Conservation (phyloP, 1,140 invertebrate genomes). For the Euglossa dilemma region DNA sequence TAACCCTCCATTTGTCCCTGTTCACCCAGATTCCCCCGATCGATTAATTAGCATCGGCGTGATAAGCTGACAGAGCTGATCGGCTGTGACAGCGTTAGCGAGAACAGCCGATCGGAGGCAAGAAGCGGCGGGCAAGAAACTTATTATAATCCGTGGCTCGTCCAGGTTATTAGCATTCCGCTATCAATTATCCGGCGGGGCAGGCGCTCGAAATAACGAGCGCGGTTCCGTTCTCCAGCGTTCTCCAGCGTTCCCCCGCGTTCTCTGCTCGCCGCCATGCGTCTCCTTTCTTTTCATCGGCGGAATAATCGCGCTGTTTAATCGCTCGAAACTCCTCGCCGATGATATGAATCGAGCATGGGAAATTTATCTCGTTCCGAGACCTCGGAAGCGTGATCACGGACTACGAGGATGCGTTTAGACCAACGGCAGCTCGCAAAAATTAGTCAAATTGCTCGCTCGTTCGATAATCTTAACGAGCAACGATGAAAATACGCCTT, state of each 20-base stretch:
- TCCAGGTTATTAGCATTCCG: conserved; percentile 76
- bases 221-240: background rate
- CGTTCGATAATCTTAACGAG: too few species aligned
- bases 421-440: too few species aligned
- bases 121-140: conserved; percentile 67
- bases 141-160: conserved; percentile 78
- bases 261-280: background rate
- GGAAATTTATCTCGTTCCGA: background rate
- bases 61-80: conserved; percentile 50
- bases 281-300: conserved; percentile 13
- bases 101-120: conserved; percentile 22
- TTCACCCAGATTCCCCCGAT: background rate
- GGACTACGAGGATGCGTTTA: too few species aligned
- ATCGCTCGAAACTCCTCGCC: conserved; percentile 3
- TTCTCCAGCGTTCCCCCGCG: background rate
- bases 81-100: conserved; percentile 42
- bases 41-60: conserved; percentile 51
- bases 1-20: conserved; percentile 8
- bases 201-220: conserved; percentile 32
- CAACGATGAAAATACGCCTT: too few species aligned
- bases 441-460: too few species aligned
- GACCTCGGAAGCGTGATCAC: too few species aligned
- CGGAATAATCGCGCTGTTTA: conserved; percentile 2
- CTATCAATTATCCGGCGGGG: conserved; percentile 47
- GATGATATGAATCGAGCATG: background rate